phyloP scores from a whole-genome alignment of 1,140 invertebrate species.

The Aradophagus sp. region DNA sequence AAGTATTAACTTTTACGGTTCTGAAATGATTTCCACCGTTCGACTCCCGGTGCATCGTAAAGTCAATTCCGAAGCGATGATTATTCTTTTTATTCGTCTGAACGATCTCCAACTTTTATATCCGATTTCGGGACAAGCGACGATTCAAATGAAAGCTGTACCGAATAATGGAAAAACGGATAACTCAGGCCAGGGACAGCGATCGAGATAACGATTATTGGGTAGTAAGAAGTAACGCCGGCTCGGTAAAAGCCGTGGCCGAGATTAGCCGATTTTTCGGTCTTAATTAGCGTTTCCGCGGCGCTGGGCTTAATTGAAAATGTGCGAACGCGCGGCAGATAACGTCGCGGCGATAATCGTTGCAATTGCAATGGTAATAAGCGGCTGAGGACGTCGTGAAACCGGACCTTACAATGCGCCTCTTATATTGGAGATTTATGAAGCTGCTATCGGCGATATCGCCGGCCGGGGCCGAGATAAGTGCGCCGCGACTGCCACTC shows the following conservation, averaged over 20 bases:
- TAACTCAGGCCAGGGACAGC: slow-evolving; percentile 25
- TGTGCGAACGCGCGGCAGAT: slow-evolving; percentile 23
- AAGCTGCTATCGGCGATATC: slow-evolving; percentile 22
- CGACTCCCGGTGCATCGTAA: too few species aligned
- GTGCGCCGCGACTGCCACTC: slow-evolving; percentile 8
- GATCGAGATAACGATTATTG: slow-evolving; percentile 48
- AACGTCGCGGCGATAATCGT: neutral
- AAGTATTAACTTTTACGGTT: too few species aligned
- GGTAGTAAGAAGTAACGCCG: slow-evolving; percentile 30
- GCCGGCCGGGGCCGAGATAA: slow-evolving; percentile 19
- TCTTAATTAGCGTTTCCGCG: slow-evolving; percentile 41
- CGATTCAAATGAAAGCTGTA: too few species aligned
- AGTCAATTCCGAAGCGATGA: too few species aligned
- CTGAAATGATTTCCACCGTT: too few species aligned
- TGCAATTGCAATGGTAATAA: slow-evolving; percentile 13
- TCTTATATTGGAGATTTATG: slow-evolving; percentile 35
- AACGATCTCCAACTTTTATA: too few species aligned
- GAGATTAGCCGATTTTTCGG: slow-evolving; percentile 38
- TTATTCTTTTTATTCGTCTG: too few species aligned
- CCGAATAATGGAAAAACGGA: slow-evolving; percentile 38
- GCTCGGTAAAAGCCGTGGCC: slow-evolving; percentile 24
- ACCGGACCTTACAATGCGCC: slow-evolving; percentile 3
- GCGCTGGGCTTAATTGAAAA: slow-evolving; percentile 38
- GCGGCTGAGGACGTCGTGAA: slow-evolving; percentile 5
- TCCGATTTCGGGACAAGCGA: too few species aligned